phyloP scores from a whole-genome alignment of 2,888 invertebrate species.

The Trichopria drosophilae region DNA sequence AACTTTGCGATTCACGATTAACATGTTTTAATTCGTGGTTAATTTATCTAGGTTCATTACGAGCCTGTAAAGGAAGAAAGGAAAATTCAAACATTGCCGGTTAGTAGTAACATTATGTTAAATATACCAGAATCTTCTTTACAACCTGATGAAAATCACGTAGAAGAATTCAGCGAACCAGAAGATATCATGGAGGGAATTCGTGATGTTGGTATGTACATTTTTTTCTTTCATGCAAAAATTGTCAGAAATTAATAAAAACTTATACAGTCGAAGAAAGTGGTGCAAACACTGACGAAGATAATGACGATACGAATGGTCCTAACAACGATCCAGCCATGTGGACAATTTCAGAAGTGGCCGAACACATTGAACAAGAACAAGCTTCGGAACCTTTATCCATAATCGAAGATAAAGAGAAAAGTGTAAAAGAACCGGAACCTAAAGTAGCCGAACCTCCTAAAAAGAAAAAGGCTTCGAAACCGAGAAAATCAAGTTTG shows the following conservation, averaged over 20 bases:
- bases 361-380: slow-evolving; percentile 37
- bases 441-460: slow-evolving; percentile 43
- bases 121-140: slow-evolving; percentile 37
- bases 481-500: slow-evolving; percentile 35
- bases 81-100: slow-evolving; percentile 47
- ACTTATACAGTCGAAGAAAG: slow-evolving; percentile 51
- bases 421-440: slow-evolving; percentile 44
- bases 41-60: slow-evolving; percentile 47
- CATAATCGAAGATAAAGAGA: slow-evolving; percentile 42
- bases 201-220: slow-evolving; percentile 72
- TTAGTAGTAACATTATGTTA: slow-evolving; percentile 47
- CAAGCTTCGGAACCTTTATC: slow-evolving; percentile 36
- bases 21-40: slow-evolving; percentile 9
- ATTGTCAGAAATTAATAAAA: not conserved
- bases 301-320: slow-evolving; percentile 46
- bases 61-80: slow-evolving; percentile 54
- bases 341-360: slow-evolving; percentile 49
- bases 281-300: slow-evolving; percentile 56
- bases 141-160: slow-evolving; percentile 59
- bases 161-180: slow-evolving; percentile 81
- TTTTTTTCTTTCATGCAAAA: slow-evolving; percentile 36
- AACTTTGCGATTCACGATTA: slow-evolving; percentile 40
- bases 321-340: slow-evolving; percentile 45
- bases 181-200: slow-evolving; percentile 87
- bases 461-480: slow-evolving; percentile 50